Evolutionary conservation across 2,113 vertebrate genomes (phyloP).

Genomic region (Eulacestoma nigropectus): DNA sequence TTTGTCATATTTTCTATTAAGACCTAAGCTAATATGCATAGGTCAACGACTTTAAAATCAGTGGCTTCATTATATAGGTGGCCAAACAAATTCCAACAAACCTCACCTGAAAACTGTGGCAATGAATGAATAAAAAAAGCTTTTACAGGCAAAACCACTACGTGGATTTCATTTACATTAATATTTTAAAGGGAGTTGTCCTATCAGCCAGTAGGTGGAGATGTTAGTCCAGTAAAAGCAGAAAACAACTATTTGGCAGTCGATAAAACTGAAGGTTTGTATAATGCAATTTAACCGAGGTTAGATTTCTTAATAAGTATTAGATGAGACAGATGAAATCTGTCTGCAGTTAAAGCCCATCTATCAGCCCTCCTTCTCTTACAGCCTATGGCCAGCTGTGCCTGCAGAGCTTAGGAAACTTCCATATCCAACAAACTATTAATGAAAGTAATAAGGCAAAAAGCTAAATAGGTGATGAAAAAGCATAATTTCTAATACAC

Average conservation of each 20-base stretch:
- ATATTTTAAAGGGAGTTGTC: neutral
- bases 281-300: neutral
- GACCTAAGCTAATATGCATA: neutral
- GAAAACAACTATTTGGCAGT: neutral
- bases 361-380: neutral
- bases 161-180: neutral
- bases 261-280: neutral
- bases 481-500: neutral
- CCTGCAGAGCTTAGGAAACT: neutral
- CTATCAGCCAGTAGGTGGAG: slow-evolving; percentile 67
- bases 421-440: neutral
- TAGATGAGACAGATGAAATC: slow-evolving; percentile 20
- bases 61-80: neutral
- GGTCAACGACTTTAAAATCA: neutral
- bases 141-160: neutral
- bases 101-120: neutral
- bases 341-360: slow-evolving; percentile 12
- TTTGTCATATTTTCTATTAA: neutral
- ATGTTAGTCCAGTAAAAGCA: slow-evolving; percentile 28
- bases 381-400: neutral
- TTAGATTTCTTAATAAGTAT: slow-evolving; percentile 49
- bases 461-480: neutral
- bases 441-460: neutral
- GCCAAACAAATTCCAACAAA: neutral
- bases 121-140: neutral